Evolutionary conservation across 2,113 vertebrate species (phyloP).

Genomic region (Geococcyx californianus): DNA sequence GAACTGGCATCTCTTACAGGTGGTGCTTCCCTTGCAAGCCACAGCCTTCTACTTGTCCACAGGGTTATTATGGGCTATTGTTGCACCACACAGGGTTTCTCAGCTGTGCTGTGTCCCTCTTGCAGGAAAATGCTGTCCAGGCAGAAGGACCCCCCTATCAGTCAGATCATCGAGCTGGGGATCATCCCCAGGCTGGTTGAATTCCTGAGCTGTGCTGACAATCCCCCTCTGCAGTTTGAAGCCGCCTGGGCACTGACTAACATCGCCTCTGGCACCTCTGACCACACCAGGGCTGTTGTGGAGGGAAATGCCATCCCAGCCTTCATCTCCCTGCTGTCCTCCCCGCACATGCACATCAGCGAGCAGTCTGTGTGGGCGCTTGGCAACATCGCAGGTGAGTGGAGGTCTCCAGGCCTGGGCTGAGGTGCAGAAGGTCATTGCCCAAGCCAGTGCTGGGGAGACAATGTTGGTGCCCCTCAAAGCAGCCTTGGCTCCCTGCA

Average conservation of each 20-base stretch:
- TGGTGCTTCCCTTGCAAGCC: neutral
- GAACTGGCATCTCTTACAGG: neutral
- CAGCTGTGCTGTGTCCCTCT: neutral
- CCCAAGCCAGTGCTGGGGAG: neutral
- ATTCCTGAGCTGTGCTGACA: slow-evolving; percentile 77
- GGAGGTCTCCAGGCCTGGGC: neutral
- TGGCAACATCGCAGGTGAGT: slow-evolving; percentile 91
- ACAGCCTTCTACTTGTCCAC: fast-evolving
- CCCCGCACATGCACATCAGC: slow-evolving; percentile 84
- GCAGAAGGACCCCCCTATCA: slow-evolving; percentile 82
- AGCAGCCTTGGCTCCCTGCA: neutral
- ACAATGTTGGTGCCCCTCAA: neutral
- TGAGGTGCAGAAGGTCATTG: neutral
- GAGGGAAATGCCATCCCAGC: slow-evolving; percentile 84
- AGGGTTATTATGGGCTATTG: neutral
- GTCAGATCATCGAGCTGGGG: slow-evolving; percentile 80
- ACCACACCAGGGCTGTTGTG: slow-evolving; percentile 86
- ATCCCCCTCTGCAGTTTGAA: slow-evolving; percentile 85
- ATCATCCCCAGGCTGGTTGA: slow-evolving; percentile 84
- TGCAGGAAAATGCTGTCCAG: slow-evolving; percentile 86
- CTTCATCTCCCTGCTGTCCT: slow-evolving; percentile 83
- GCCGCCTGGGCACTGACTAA: slow-evolving; percentile 95
- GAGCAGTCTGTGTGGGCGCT: slow-evolving; percentile 93
- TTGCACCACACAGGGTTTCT: neutral
- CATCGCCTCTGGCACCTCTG: slow-evolving; percentile 87